phyloP scores from a whole-genome alignment of 2,888 invertebrate species.

The Incurvaria masculella region DNA sequence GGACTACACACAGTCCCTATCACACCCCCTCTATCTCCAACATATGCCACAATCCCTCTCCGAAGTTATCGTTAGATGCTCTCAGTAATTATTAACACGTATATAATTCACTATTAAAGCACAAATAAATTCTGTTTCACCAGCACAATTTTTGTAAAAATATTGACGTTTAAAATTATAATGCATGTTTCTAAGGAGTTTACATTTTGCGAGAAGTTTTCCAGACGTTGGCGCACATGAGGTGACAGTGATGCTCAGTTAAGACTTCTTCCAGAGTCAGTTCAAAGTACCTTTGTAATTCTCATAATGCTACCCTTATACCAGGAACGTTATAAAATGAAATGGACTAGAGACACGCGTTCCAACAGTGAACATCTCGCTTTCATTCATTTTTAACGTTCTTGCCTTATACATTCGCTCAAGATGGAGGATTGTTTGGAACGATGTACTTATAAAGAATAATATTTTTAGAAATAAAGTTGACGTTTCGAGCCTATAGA shows the following conservation, averaged over 20 bases:
- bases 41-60: too few relatives aligned
- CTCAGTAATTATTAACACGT: too few relatives aligned
- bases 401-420: too few relatives aligned
- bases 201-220: conserved; percentile 25
- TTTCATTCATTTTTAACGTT: too few relatives aligned
- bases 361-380: too few relatives aligned
- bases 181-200: conserved; percentile 30
- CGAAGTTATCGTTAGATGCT: too few relatives aligned
- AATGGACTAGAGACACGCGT: too few relatives aligned
- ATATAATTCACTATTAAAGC: conserved; percentile 25
- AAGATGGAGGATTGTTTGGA: neutral
- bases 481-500: neutral
- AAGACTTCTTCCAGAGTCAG: conserved; percentile 32
- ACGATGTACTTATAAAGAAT: neutral
- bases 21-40: too few relatives aligned
- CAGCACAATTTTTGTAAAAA: conserved; percentile 38
- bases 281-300: conserved; percentile 28
- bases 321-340: too few relatives aligned
- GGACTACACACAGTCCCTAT: too few relatives aligned
- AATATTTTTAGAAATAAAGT: neutral
- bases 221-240: conserved; percentile 22
- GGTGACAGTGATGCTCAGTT: conserved; percentile 30
- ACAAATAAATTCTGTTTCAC: conserved; percentile 22
- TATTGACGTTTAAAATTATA: conserved; percentile 23
- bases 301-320: conserved; percentile 1